A percentile compares a stretch with the other conserved stretches of the same genome.
Conservation (phyloP, 2,888 invertebrate species). For the Dimorphilus gyrociliatus region DNA sequence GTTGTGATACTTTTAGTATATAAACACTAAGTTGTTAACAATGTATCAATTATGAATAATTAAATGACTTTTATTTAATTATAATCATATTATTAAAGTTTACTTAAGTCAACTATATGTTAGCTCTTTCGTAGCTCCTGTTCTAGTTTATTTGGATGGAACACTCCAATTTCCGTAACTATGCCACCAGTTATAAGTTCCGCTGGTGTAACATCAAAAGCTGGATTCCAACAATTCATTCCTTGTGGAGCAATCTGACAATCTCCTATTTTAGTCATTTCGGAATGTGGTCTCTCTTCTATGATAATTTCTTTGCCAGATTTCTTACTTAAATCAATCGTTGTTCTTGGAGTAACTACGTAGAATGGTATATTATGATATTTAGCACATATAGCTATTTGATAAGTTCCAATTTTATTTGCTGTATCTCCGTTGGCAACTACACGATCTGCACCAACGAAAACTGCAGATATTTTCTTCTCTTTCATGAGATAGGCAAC, state of each 20-base stretch:
- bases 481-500: conserved; percentile 74
- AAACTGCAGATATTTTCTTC: conserved; percentile 67
- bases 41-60: too few species aligned
- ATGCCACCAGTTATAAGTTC: conserved; percentile 68
- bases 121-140: too few species aligned
- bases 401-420: conserved; percentile 73
- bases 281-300: conserved; percentile 74
- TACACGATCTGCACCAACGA: conserved; percentile 94
- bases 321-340: conserved; percentile 62
- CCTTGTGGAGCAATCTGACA: conserved; percentile 72
- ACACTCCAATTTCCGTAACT: conserved; percentile 82
- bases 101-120: too few species aligned
- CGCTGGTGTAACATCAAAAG: conserved; percentile 93
- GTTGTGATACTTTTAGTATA: too few species aligned
- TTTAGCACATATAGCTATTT: conserved; percentile 74
- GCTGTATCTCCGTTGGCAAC: conserved; percentile 94
- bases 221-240: conserved; percentile 90
- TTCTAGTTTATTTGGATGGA: conserved; percentile 30
- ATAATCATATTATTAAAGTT: too few species aligned
- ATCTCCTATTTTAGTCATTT: conserved; percentile 78
- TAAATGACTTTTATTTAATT: too few species aligned
- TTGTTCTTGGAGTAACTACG: conserved; percentile 75
- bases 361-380: conserved; percentile 83
- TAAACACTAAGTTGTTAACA: too few species aligned
- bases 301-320: conserved; percentile 75